These are phyloP conservation scores for Agonum fuliginosum DNA, from an alignment of 2,888 invertebrate genomes.

Conservation along the genomic window DNA sequence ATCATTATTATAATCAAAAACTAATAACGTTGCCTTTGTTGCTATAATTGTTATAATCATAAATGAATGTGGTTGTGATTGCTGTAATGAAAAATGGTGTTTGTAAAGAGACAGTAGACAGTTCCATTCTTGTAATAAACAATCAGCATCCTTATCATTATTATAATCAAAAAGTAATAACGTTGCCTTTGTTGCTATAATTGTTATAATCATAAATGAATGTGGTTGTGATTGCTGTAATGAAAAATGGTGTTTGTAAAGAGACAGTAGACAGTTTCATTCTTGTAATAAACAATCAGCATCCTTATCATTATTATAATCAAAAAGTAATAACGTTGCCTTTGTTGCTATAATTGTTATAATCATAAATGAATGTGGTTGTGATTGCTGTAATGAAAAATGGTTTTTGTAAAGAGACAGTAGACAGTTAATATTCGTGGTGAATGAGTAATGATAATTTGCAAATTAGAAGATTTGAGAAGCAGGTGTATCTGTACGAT, in stretches of 20 bases:
- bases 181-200: not conserved
- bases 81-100: not conserved
- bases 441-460: slow-evolving; percentile 45
- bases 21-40: not conserved
- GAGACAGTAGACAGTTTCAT: not conserved
- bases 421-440: not conserved
- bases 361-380: slow-evolving; percentile 26
- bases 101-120: too few species aligned
- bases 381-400: slow-evolving; percentile 42
- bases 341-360: slow-evolving; percentile 1
- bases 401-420: too few species aligned
- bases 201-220: too few species aligned
- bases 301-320: too few species aligned
- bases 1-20: too few species aligned
- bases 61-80: slow-evolving; percentile 13
- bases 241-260: slow-evolving; percentile 48
- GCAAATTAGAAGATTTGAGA: slow-evolving; percentile 54
- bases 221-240: slow-evolving; percentile 5
- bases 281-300: slow-evolving; percentile 24
- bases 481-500: slow-evolving; percentile 52
- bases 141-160: too few species aligned
- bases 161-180: too few species aligned
- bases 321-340: too few species aligned
- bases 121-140: slow-evolving; percentile 8
- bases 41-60: too few species aligned